Conservation (phyloP, 2,888 invertebrate species). For the Isotomurus palustris region DNA sequence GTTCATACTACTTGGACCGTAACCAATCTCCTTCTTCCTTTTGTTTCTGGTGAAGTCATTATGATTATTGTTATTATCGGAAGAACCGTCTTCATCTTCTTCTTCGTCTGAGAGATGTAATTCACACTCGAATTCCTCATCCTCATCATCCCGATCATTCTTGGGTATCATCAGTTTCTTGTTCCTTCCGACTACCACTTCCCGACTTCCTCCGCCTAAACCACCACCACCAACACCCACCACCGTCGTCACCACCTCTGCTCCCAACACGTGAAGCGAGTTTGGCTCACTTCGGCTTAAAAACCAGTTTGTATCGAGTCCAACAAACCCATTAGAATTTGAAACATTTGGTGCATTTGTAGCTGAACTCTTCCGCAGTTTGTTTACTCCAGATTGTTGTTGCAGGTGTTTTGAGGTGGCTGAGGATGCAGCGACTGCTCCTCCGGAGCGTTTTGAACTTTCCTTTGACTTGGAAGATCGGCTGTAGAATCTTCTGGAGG, state of each 20-base stretch:
- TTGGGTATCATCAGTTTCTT: neutral
- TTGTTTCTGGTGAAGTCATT: neutral
- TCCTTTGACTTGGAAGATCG: neutral
- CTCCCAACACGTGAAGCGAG: slow-evolving; percentile 57
- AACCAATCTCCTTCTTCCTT: slow-evolving; percentile 37
- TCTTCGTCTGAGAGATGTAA: neutral
- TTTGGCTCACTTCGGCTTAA: slow-evolving; percentile 74
- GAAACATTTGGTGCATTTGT: neutral
- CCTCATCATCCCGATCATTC: slow-evolving; percentile 8
- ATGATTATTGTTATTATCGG: neutral
- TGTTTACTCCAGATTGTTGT: neutral
- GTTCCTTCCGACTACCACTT: slow-evolving; percentile 4
- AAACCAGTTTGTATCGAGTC: slow-evolving; percentile 69
- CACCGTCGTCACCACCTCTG: neutral
- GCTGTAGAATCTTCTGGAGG: neutral
- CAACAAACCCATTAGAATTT: slow-evolving; percentile 21
- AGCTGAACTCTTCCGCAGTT: neutral
- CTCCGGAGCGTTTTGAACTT: neutral
- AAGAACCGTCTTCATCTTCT: slow-evolving; percentile 7
- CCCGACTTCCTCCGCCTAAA: no score
- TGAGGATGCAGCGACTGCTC: slow-evolving; percentile 6
- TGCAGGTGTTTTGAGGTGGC: neutral
- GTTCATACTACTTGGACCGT: slow-evolving; percentile 44
- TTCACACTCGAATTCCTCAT: slow-evolving; percentile 22
- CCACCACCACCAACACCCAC: no score